phyloP scores from a whole-genome alignment of 2,113 vertebrate species.

The Ornithorhynchus anatinus region DNA sequence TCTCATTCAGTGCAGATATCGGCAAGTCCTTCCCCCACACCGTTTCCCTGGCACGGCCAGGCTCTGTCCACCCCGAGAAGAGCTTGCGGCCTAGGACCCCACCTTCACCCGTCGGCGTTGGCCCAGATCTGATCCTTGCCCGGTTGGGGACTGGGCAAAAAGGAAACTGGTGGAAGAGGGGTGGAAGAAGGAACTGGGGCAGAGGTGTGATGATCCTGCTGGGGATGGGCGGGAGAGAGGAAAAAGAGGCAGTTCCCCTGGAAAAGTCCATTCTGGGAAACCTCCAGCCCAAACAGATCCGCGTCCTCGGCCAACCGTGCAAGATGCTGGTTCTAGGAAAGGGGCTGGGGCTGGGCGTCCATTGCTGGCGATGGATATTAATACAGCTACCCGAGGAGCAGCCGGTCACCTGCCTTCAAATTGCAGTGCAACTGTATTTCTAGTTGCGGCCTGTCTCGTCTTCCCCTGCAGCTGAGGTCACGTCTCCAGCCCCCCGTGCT shows the following conservation, averaged over 20 bases:
- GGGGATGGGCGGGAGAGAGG: slow-evolving; percentile 17
- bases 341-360: slow-evolving; percentile 45
- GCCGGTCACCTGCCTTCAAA: neutral
- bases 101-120: neutral
- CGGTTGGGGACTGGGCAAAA: neutral
- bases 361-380: slow-evolving; percentile 69
- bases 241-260: slow-evolving; percentile 42
- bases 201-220: neutral
- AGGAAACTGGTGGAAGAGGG: neutral
- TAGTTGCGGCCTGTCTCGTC: too few relatives aligned
- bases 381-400: slow-evolving; percentile 10
- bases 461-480: too few relatives aligned
- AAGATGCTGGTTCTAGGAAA: slow-evolving; percentile 17
- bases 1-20: neutral
- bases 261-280: slow-evolving; percentile 28
- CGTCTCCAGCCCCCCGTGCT: too few relatives aligned
- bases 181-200: slow-evolving; percentile 32
- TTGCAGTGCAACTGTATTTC: too few relatives aligned
- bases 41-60: neutral
- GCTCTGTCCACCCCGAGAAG: neutral
- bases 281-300: neutral
- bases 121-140: neutral
- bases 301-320: slow-evolving; percentile 27
- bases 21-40: too few relatives aligned
- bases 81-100: neutral